These are phyloP conservation scores for Xiphophorus maculatus DNA, from an alignment of 2,113 vertebrate species.

Conservation along the genomic window DNA sequence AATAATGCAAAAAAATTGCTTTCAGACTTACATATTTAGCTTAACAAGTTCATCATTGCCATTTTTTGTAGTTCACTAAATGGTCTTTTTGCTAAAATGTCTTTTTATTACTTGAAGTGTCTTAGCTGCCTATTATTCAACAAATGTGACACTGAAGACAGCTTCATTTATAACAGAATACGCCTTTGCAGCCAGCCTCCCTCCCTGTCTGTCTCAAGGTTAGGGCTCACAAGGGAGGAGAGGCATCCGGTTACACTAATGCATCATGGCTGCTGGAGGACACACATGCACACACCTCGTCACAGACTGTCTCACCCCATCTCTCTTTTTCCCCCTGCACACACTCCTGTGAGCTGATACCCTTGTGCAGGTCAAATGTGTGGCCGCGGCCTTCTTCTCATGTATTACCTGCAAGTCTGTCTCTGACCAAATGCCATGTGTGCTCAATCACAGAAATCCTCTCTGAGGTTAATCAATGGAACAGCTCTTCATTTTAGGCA, in stretches of 20 bases:
- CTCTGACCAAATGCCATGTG: conserved; percentile 44
- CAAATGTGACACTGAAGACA: conserved; percentile 43
- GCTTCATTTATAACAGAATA: conserved; percentile 43
- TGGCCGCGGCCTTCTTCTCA: conserved; percentile 37
- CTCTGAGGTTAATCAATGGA: conserved; percentile 19
- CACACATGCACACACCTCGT: conserved; percentile 56
- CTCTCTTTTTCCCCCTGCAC: conserved; percentile 34
- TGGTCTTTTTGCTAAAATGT: not conserved
- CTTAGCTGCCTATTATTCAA: conserved; percentile 35
- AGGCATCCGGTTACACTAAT: conserved; percentile 74
- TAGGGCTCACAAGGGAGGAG: conserved; percentile 68
- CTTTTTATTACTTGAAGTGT: not conserved
- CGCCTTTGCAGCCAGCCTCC: conserved; percentile 57
- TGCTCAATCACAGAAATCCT: conserved; percentile 23
- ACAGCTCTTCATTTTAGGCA: conserved; percentile 17
- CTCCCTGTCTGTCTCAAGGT: conserved; percentile 66
- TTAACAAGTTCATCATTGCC: not conserved
- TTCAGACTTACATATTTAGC: not conserved
- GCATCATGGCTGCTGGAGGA: conserved; percentile 72
- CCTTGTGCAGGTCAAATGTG: conserved; percentile 42
- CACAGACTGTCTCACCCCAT: conserved; percentile 58
- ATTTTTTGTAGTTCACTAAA: not conserved
- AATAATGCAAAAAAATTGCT: not conserved
- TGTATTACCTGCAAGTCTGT: conserved; percentile 47
- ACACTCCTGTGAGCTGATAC: conserved; percentile 48